Conservation (phyloP, 2,888 invertebrate genomes). For the Amphipoea oculea region DNA sequence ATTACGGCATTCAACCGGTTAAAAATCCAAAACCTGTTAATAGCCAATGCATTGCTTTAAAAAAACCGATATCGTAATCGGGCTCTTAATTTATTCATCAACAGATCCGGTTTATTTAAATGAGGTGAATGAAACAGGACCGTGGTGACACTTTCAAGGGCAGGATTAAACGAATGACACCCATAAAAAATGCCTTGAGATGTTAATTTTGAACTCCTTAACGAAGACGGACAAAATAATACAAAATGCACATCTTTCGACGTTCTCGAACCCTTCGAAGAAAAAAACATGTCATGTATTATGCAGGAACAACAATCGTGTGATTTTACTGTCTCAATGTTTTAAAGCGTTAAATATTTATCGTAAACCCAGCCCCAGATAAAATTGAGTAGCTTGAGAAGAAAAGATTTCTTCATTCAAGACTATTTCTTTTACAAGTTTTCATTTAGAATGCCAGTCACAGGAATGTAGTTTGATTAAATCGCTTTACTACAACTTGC, state of each 20-base stretch:
- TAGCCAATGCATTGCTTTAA: constrained; percentile 13
- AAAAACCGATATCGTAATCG: constrained; percentile 25
- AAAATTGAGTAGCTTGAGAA: constrained; percentile 43
- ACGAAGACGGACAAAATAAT: constrained; percentile 29
- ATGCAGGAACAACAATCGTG: constrained; percentile 59
- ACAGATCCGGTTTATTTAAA: constrained; percentile 54
- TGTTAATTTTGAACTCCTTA: constrained; percentile 52
- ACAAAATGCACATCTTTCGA: constrained; percentile 26
- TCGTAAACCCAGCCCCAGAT: constrained; percentile 11
- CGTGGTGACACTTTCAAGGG: constrained; percentile 63
- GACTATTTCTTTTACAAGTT: constrained; percentile 48
- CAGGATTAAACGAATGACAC: constrained; percentile 65
- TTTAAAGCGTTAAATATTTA: constrained; percentile 58
- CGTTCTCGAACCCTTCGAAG: constrained; percentile 13
- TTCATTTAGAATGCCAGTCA: constrained; percentile 49
- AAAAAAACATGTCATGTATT: constrained; percentile 45
- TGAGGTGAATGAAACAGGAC: constrained; percentile 53
- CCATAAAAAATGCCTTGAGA: constrained; percentile 46
- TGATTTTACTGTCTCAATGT: constrained; percentile 51
- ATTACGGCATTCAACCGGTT: too few species aligned
- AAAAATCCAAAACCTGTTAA: constrained; percentile 6
- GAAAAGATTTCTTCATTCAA: constrained; percentile 45
- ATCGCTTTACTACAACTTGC: constrained; percentile 51
- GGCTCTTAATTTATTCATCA: constrained; percentile 55
- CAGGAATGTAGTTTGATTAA: constrained; percentile 57